phyloP scores from a whole-genome alignment of 2,797 vertebrate genomes.

The Apogon hyalosoma region DNA sequence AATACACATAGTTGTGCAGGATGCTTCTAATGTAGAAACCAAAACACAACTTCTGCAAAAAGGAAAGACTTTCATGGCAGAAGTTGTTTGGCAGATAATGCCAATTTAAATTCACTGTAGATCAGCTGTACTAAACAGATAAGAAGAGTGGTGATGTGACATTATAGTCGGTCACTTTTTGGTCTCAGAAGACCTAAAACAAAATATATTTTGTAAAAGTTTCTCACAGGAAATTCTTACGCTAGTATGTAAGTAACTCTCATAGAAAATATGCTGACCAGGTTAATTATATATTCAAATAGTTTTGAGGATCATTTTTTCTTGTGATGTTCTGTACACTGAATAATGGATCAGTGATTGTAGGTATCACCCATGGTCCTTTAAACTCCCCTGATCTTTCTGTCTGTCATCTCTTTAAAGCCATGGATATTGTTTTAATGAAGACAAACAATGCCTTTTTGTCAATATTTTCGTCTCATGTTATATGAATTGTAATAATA shows the following conservation, averaged over 20 bases:
- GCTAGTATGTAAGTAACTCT: slow-evolving; percentile 11
- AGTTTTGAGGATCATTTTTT: slow-evolving; percentile 8
- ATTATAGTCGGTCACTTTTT: neutral
- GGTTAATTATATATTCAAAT: neutral
- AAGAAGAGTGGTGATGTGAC: neutral
- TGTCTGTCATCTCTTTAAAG: slow-evolving; percentile 61
- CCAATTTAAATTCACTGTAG: neutral
- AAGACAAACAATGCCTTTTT: slow-evolving; percentile 70
- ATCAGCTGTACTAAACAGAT: neutral
- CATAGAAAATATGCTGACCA: slow-evolving; percentile 7
- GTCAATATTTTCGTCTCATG: slow-evolving; percentile 70
- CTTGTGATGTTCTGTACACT: slow-evolving; percentile 13
- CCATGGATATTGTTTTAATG: slow-evolving; percentile 69
- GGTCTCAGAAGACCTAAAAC: neutral
- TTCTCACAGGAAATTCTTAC: neutral
- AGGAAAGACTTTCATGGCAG: neutral
- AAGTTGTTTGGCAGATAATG: neutral
- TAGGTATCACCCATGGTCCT: slow-evolving; percentile 30
- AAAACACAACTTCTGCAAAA: neutral
- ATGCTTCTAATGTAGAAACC: slow-evolving; percentile 16
- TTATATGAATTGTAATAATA: slow-evolving; percentile 81
- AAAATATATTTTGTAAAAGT: slow-evolving; percentile 7
- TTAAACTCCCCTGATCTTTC: slow-evolving; percentile 29
- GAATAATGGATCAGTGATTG: slow-evolving; percentile 35
- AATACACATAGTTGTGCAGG: slow-evolving; percentile 7